These are phyloP conservation scores for Hesperophylax magnus DNA, from an alignment of 1,140 invertebrate genomes.

Conservation along the genomic window DNA sequence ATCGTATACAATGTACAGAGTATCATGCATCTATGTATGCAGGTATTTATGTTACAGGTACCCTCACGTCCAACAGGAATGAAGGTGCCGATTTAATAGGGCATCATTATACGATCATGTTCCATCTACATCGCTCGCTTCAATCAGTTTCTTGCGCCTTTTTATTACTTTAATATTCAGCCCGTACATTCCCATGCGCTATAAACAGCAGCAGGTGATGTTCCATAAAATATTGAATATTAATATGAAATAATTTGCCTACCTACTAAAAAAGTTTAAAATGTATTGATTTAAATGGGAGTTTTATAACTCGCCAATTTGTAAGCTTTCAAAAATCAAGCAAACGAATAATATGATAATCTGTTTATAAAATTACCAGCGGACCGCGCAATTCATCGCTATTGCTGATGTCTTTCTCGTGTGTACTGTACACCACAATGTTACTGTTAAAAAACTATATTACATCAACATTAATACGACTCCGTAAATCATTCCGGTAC, in stretches of 20 bases:
- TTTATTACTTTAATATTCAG: constrained; percentile 23
- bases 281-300: neutral
- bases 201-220: constrained; percentile 12
- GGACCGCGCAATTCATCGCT: no score
- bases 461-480: no score
- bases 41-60: neutral
- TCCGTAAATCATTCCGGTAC: no score
- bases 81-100: constrained; percentile 35
- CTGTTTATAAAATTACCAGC: no score
- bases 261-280: neutral
- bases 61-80: neutral
- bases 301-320: no score
- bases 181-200: neutral
- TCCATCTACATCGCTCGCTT: constrained; percentile 31
- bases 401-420: no score
- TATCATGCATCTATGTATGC: no score
- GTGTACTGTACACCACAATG: no score
- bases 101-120: constrained; percentile 40
- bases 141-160: constrained; percentile 18
- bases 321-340: no score
- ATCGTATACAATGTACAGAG: no score
- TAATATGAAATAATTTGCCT: neutral
- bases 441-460: no score
- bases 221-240: constrained; percentile 3
- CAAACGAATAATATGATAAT: no score